phyloP scores from a whole-genome alignment of 2,888 invertebrate genomes.

The Mythimna pallens region DNA sequence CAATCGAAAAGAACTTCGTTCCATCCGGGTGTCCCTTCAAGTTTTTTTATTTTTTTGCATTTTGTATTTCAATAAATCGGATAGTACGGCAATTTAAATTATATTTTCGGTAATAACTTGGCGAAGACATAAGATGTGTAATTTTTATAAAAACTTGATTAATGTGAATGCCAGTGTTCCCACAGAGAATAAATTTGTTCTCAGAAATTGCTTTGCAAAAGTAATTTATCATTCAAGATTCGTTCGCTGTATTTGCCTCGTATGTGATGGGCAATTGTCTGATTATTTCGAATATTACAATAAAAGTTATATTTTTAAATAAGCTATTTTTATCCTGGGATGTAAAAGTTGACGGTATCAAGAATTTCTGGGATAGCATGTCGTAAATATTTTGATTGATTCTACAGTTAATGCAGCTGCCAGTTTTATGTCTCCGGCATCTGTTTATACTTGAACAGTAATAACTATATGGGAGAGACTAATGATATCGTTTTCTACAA shows the following conservation, averaged over 20 bases:
- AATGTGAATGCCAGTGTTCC: no score
- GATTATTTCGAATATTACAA: neutral
- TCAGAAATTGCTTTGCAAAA: neutral
- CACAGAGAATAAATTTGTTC: no score
- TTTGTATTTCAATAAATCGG: no score
- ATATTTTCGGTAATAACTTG: no score
- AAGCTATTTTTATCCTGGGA: neutral
- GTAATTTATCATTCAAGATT: neutral
- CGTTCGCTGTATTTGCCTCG: neutral
- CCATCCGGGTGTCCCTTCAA: no score
- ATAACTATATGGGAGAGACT: constrained; percentile 4
- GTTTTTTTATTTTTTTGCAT: no score
- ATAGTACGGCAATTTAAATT: no score
- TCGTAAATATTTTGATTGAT: constrained; percentile 9
- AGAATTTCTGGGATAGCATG: neutral
- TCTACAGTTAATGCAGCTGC: neutral
- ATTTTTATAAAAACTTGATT: no score
- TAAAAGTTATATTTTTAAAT: constrained; percentile 13
- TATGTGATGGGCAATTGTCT: neutral
- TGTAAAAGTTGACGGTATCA: neutral
- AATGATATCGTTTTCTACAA: neutral
- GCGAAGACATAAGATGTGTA: no score
- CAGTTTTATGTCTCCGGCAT: neutral
- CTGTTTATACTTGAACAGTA: constrained; percentile 3
- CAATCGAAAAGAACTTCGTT: no score